Evolutionary conservation across 2,113 vertebrate genomes (phyloP).

Genomic region (Oncorhynchus nerka): DNA sequence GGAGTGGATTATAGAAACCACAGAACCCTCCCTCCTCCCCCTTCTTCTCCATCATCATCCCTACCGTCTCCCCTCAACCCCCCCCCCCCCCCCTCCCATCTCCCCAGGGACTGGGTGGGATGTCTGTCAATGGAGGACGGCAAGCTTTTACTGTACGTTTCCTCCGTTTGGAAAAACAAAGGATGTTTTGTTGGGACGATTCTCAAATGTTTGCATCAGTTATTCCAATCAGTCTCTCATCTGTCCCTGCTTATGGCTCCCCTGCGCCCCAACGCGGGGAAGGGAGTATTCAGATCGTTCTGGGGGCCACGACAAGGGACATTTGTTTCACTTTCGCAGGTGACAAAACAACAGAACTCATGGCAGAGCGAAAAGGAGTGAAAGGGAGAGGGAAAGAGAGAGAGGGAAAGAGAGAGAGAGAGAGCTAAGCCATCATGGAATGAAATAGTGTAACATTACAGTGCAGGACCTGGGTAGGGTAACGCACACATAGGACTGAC

Average conservation of each 20-base stretch:
- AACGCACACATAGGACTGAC: conserved; percentile 8
- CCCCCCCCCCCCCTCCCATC: conserved; percentile 8
- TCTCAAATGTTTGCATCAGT: conserved; percentile 64
- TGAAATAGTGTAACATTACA: conserved; percentile 17
- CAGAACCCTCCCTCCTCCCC: conserved; percentile 38
- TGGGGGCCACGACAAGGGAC: conserved; percentile 67
- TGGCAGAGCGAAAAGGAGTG: conserved; percentile 6
- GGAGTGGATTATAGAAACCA: conserved; percentile 35
- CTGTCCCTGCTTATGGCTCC: conserved; percentile 65
- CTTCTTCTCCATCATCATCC: conserved; percentile 19
- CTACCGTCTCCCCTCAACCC: not conserved
- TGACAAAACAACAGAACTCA: conserved; percentile 58
- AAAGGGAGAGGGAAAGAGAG: not conserved
- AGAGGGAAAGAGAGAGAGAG: not conserved
- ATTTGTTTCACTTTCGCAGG: conserved; percentile 73
- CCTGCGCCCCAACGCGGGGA: conserved; percentile 69
- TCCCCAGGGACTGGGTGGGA: conserved; percentile 18
- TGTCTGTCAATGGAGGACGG: conserved; percentile 25
- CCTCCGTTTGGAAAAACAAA: conserved; percentile 64
- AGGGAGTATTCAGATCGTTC: conserved; percentile 75
- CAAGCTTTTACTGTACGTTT: conserved; percentile 51
- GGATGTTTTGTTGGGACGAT: conserved; percentile 61
- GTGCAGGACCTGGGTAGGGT: conserved; percentile 6
- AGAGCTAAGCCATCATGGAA: not conserved
- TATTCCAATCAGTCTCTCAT: conserved; percentile 74